Conservation (phyloP, 2,113 vertebrate species). For the Alligator mississippiensis region DNA sequence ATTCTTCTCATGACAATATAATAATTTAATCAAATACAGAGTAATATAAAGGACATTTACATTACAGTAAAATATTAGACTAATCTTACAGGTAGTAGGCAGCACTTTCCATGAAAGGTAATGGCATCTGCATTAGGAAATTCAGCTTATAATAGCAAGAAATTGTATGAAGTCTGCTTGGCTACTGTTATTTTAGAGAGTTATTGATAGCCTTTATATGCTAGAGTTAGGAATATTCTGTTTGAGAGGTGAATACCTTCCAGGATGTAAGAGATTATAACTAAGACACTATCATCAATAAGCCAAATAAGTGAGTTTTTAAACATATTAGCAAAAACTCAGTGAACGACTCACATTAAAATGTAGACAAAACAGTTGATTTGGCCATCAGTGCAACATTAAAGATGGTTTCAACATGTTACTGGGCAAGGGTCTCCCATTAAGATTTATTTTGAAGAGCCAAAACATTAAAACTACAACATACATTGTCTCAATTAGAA, state of each 20-base stretch:
- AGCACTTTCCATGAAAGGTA: background rate
- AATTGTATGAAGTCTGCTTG: background rate
- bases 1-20: background rate
- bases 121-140: background rate
- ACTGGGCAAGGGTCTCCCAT: background rate
- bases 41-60: background rate
- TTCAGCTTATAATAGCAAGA: background rate
- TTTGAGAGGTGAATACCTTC: background rate
- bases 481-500: background rate
- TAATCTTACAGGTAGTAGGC: background rate
- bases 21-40: background rate
- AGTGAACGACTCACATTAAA: background rate
- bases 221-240: background rate
- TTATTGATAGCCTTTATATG: background rate
- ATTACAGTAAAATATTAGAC: background rate
- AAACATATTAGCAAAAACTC: background rate
- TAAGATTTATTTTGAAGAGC: background rate
- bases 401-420: conserved; percentile 18
- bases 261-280: background rate
- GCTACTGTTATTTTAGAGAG: background rate
- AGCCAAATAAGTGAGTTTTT: background rate
- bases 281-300: background rate
- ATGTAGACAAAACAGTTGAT: background rate
- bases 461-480: conserved; percentile 4
- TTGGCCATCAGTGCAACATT: background rate